phyloP scores from a whole-genome alignment of 2,797 vertebrate species.

The Poecilia gillii region DNA sequence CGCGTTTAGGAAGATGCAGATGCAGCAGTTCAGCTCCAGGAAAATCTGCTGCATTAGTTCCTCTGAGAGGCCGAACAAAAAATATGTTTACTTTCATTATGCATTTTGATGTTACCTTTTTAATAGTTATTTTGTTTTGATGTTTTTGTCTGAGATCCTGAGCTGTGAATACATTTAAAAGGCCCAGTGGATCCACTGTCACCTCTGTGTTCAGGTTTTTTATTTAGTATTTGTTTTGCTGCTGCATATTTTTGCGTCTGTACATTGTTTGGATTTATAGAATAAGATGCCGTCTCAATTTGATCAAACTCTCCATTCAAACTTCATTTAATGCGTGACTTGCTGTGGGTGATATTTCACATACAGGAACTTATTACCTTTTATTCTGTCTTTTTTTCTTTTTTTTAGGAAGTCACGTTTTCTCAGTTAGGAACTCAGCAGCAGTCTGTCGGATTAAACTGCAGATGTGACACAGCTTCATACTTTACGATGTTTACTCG shows the following conservation, averaged over 20 bases:
- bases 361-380: not conserved
- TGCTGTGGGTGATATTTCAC: not conserved
- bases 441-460: not conserved
- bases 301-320: not conserved
- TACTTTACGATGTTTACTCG: not conserved
- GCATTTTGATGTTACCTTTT: not conserved
- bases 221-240: not conserved
- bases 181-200: not conserved
- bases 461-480: not conserved
- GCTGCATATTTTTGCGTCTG: not conserved
- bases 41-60: not conserved
- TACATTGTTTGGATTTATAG: not conserved
- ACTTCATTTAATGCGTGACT: not conserved
- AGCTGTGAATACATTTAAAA: not conserved
- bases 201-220: not conserved
- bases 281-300: not conserved
- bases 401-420: not conserved
- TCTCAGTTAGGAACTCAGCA: not conserved
- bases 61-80: not conserved
- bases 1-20: not conserved
- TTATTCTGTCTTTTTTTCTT: not conserved
- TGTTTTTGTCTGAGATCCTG: not conserved
- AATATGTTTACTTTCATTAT: not conserved
- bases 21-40: not conserved
- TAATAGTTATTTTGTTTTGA: not conserved